Evolutionary conservation across 2,888 invertebrate genomes (phyloP).

Genomic region (Drosophila multiciliata): DNA sequence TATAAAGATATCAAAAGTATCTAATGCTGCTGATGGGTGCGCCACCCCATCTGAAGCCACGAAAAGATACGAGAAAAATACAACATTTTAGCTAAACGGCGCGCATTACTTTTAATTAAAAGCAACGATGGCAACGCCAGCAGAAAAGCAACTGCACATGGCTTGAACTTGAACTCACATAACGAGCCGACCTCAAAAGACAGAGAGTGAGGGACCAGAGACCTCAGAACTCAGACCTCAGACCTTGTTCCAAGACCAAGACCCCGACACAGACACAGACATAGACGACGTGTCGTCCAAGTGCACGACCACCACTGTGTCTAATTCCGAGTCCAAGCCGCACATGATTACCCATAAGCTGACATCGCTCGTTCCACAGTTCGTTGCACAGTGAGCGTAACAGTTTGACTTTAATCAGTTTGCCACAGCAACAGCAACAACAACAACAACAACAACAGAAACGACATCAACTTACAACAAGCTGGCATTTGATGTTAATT

Average conservation of each 20-base stretch:
- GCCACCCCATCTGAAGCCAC: slow-evolving; percentile 44
- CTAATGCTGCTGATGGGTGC: slow-evolving; percentile 67
- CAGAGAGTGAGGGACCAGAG: not conserved
- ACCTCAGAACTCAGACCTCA: not conserved
- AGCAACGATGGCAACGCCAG: slow-evolving; percentile 63
- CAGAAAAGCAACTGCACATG: slow-evolving; percentile 56
- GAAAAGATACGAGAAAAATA: slow-evolving; percentile 22
- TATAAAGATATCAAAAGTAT: slow-evolving; percentile 31
- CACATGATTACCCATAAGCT: slow-evolving; percentile 79
- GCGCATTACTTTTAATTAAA: slow-evolving; percentile 79
- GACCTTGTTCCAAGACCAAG: slow-evolving; percentile 10
- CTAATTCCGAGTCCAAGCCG: slow-evolving; percentile 58
- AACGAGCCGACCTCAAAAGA: slow-evolving; percentile 40
- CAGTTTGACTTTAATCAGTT: slow-evolving; percentile 75
- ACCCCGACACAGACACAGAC: slow-evolving; percentile 7
- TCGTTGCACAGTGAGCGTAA: slow-evolving; percentile 68
- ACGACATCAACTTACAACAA: slow-evolving; percentile 21
- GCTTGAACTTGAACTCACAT: slow-evolving; percentile 74
- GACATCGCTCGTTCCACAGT: slow-evolving; percentile 72
- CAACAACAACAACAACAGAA: slow-evolving; percentile 4
- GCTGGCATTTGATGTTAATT: slow-evolving; percentile 72
- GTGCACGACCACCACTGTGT: slow-evolving; percentile 61
- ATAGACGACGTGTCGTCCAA: slow-evolving; percentile 6
- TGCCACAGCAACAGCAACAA: slow-evolving; percentile 48
- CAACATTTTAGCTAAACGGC: slow-evolving; percentile 70